phyloP scores from a whole-genome alignment of 2,888 invertebrate species.

The Alviniconcha strummeri region DNA sequence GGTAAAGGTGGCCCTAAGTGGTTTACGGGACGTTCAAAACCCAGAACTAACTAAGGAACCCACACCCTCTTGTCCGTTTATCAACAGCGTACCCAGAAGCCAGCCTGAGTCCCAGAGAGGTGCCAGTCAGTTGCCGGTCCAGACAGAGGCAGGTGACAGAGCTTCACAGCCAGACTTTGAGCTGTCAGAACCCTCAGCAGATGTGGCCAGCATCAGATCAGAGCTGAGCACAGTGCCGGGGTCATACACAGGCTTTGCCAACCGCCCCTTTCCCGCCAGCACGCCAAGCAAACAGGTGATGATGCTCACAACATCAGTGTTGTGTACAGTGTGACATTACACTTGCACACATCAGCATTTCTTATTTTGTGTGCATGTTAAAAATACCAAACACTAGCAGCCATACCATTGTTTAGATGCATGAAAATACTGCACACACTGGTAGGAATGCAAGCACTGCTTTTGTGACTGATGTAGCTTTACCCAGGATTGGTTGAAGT shows the following conservation, averaged over 20 bases:
- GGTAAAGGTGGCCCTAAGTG: too few relatives aligned
- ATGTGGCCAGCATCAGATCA: conserved; percentile 49
- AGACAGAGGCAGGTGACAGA: conserved; percentile 37
- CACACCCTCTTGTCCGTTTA: too few relatives aligned
- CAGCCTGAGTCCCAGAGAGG: background rate
- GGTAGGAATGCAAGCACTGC: background rate
- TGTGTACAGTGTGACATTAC: too few relatives aligned
- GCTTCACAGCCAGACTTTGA: conserved; percentile 41
- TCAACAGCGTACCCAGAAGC: background rate
- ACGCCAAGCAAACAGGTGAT: conserved; percentile 52
- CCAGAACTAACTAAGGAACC: too few relatives aligned
- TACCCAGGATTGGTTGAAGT: too few relatives aligned
- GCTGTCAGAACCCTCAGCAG: conserved; percentile 8
- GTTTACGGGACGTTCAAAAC: too few relatives aligned
- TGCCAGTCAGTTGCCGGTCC: conserved; percentile 2
- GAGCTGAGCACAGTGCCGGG: conserved; percentile 58
- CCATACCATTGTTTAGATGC: background rate
- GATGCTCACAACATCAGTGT: background rate
- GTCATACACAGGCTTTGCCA: conserved; percentile 60
- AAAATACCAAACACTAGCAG: background rate
- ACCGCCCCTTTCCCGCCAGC: conserved; percentile 56
- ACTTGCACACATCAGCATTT: background rate
- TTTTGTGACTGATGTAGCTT: too few relatives aligned
- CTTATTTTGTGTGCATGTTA: background rate
- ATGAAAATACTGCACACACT: background rate